These are phyloP conservation scores for Acyrthosiphon pisum DNA, from an alignment of 1,140 invertebrate species.

Conservation along the genomic window DNA sequence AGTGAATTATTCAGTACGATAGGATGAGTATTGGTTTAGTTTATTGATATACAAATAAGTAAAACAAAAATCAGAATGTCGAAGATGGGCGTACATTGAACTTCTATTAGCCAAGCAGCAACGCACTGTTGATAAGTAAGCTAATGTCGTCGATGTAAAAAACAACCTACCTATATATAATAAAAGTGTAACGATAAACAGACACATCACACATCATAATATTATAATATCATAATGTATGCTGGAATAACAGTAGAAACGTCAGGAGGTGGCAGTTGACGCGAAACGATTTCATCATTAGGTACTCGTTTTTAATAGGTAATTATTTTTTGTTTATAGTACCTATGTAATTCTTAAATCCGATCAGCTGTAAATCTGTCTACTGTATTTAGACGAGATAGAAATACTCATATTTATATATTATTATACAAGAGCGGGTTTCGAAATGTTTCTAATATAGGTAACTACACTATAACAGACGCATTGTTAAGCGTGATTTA, in stretches of 20 bases:
- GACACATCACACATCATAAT: background rate
- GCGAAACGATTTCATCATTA: background rate
- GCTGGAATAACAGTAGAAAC: background rate
- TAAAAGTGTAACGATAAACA: background rate
- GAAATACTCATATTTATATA: background rate
- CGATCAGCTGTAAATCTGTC: background rate
- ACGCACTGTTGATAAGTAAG: background rate
- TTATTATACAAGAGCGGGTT: background rate
- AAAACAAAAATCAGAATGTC: background rate
- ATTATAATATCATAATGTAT: too few relatives aligned
- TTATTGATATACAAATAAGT: background rate
- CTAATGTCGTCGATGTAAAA: background rate
- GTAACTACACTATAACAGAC: background rate
- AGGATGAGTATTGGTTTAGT: background rate
- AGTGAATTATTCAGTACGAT: background rate
- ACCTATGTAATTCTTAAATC: background rate
- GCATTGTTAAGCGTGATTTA: constrained; percentile 17
- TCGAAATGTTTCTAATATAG: background rate
- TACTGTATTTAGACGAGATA: background rate
- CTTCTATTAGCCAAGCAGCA: background rate
- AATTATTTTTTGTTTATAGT: background rate
- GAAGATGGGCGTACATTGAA: background rate
- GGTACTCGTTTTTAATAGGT: background rate
- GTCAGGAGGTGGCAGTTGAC: background rate
- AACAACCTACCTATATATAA: background rate